Percentiles rank a stretch among this genome's conserved stretches.
Conservation (phyloP, 1,140 invertebrate genomes). For the Kradibia gibbosae region DNA sequence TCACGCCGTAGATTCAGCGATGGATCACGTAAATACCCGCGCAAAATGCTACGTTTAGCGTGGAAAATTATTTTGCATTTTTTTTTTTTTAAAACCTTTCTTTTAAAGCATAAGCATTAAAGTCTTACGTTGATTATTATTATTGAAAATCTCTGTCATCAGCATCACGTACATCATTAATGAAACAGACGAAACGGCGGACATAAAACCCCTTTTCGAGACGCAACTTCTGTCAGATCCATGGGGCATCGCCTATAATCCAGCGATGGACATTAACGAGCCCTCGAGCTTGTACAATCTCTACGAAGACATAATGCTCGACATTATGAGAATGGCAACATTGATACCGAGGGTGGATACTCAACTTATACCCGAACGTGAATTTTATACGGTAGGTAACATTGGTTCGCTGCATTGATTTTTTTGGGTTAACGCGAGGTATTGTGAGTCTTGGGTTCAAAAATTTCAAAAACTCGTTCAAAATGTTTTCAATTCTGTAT, state of each 20-base stretch:
- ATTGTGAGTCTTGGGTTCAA: too few species aligned
- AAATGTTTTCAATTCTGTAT: too few species aligned
- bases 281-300: slow-evolving; percentile 76
- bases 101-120: too few species aligned
- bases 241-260: slow-evolving; percentile 77
- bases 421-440: too few species aligned
- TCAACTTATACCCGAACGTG: slow-evolving; percentile 60
- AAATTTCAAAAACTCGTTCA: too few species aligned
- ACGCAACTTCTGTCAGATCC: slow-evolving; percentile 78
- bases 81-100: too few species aligned
- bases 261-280: slow-evolving; percentile 76
- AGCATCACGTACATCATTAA: slow-evolving; percentile 71
- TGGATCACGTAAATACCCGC: too few species aligned
- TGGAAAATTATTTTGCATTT: too few species aligned
- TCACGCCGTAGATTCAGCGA: too few species aligned
- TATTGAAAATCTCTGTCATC: slow-evolving; percentile 14
- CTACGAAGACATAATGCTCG: slow-evolving; percentile 75
- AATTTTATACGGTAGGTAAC: slow-evolving; percentile 60
- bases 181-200: slow-evolving; percentile 68
- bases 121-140: too few species aligned
- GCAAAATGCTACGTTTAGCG: too few species aligned
- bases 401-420: neutral
- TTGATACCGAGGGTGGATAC: slow-evolving; percentile 78
- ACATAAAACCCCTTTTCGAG: slow-evolving; percentile 74
- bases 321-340: slow-evolving; percentile 79